Conservation (phyloP, 1,140 invertebrate species). For the Oedothorax gibbosus region DNA sequence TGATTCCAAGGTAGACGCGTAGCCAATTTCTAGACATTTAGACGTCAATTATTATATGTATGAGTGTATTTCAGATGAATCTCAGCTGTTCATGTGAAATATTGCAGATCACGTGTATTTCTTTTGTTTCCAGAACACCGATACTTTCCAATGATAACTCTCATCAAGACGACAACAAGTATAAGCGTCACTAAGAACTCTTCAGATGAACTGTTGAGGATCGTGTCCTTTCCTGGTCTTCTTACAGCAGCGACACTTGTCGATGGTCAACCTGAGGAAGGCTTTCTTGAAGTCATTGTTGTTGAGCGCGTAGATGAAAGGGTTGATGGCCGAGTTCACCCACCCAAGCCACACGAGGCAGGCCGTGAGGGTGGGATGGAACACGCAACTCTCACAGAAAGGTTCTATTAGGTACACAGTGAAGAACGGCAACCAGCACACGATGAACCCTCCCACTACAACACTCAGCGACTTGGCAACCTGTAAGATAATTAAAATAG, state of each 20-base stretch:
- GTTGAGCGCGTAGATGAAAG: constrained; percentile 89
- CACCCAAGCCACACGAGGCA: constrained; percentile 82
- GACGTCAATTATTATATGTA: too few relatives aligned
- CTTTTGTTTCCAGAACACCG: too few relatives aligned
- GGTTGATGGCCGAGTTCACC: constrained; percentile 91
- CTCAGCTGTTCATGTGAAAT: too few relatives aligned
- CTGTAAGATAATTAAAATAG: too few relatives aligned
- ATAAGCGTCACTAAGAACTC: too few relatives aligned
- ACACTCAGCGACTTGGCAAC: constrained; percentile 91
- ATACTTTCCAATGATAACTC: too few relatives aligned
- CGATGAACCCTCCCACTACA: constrained; percentile 90
- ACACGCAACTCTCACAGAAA: constrained; percentile 80
- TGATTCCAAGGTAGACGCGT: too few relatives aligned
- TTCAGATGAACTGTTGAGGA: constrained; percentile 56
- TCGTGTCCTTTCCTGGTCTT: constrained; percentile 52
- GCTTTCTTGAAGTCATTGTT: constrained; percentile 86
- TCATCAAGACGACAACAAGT: too few relatives aligned
- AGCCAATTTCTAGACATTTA: too few relatives aligned
- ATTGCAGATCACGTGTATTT: too few relatives aligned
- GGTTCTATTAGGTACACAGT: constrained; percentile 85
- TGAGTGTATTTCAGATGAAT: too few relatives aligned
- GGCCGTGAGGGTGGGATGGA: constrained; percentile 64
- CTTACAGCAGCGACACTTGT: constrained; percentile 52
- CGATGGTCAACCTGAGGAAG: constrained; percentile 70
- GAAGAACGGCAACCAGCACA: constrained; percentile 92